Conservation (phyloP, 2,113 vertebrate genomes). For the Oreochromis spilurus region DNA sequence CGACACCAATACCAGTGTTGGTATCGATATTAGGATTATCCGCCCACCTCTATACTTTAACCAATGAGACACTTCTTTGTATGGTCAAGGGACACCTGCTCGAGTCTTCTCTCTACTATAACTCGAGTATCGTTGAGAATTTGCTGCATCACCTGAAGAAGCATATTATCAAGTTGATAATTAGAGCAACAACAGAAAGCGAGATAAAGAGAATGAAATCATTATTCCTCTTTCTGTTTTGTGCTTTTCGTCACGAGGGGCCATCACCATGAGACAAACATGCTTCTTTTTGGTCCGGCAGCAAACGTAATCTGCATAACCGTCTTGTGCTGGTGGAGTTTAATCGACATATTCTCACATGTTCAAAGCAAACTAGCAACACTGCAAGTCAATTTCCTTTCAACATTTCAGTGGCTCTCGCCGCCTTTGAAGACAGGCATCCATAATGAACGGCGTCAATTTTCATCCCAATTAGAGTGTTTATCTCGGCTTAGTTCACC, state of each 20-base stretch:
- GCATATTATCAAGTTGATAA: conserved; percentile 44
- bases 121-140: not conserved
- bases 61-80: not conserved
- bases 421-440: conserved; percentile 67
- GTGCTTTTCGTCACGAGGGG: conserved; percentile 24
- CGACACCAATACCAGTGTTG: not conserved
- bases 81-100: not conserved
- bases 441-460: conserved; percentile 68
- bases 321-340: conserved; percentile 35
- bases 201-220: conserved; percentile 16
- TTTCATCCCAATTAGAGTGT: conserved; percentile 74
- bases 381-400: conserved; percentile 65
- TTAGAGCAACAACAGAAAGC: conserved; percentile 30
- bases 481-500: conserved; percentile 72
- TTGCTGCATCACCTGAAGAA: conserved; percentile 16
- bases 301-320: conserved; percentile 54
- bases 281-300: conserved; percentile 26
- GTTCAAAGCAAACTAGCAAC: conserved; percentile 53
- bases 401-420: conserved; percentile 56
- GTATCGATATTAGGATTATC: not conserved
- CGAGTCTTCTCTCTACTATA: not conserved
- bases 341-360: conserved; percentile 50
- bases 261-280: conserved; percentile 33
- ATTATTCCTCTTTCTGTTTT: conserved; percentile 34
- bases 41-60: not conserved